Evolutionary conservation across 2,888 invertebrate genomes (phyloP), one percentile per base, ranked within the genome.

Genomic region (Eristalinus aeneus): DNA sequence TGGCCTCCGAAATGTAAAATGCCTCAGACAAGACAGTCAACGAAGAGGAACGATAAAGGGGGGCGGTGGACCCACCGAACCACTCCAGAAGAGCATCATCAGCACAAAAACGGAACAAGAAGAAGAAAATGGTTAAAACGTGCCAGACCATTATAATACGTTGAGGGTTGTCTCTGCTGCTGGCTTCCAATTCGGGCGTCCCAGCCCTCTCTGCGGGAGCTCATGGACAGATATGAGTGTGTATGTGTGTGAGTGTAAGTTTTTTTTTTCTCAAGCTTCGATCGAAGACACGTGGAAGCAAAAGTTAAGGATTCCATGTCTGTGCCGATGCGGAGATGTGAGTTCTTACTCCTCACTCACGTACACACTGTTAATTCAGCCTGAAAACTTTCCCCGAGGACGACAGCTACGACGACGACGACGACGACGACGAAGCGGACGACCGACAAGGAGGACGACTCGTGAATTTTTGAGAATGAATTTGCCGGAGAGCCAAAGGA

Each of bases 61-160:
- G 46, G 46, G 1, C 10, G 8, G 34, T 16, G 16, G 46, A 46
- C 27, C 27, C 27, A 27, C 27, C 46, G 16, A 20, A 5, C 16
- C 46, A 16, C 5, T n/a, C 16, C 16, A 46, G 46, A 46, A 16
- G 8, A 72, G 75, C 72, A 79, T 76, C 71, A 79, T 79, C 79
- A 84, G 80, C 72, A 76, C 56, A 75, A 79, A 46, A 84, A 63
- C 27, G 32, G 65, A 53, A 74, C 65, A 84, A 79, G 56, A 75
- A 76, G 60, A 71, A 67, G 81, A 82, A 81, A 82, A 86, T 86
- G 77, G 82, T 67, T 82, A 74, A 86, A 86, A 86, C 86, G 86
- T 86, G 86, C 86, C 86, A 86, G 86, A 86, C 86, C 82, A 82
- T 78, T 77, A 82, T 82, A 82, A 86, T 86, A 82, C 76, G 73